A percentile compares a stretch with the other conserved stretches of the same genome.
Conservation (phyloP, 2,797 vertebrate genomes). For the Sparus aurata region DNA sequence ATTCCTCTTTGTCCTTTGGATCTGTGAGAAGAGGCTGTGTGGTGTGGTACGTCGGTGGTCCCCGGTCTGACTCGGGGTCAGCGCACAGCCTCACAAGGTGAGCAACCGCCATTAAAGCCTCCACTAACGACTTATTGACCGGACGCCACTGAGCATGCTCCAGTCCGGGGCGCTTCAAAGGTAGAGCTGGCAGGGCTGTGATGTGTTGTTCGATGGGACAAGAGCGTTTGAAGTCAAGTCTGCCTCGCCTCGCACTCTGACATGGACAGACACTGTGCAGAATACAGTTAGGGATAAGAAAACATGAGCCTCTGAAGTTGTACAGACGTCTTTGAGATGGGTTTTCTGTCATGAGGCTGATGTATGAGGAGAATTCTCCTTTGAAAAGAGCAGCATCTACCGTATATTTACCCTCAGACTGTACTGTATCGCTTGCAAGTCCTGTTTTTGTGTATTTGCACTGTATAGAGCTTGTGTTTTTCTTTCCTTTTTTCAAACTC, state of each 20-base stretch:
- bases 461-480: constrained; percentile 19
- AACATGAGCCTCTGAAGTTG: constrained; percentile 29
- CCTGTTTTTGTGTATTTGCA: constrained; percentile 29
- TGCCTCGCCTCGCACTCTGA: constrained; percentile 40
- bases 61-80: constrained; percentile 66
- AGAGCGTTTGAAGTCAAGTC: constrained; percentile 60
- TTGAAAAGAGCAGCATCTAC: constrained; percentile 9
- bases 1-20: constrained; percentile 24
- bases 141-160: constrained; percentile 74
- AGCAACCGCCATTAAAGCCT: constrained; percentile 66
- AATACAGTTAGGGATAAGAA: constrained; percentile 36
- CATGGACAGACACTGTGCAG: constrained; percentile 26
- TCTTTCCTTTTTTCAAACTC: constrained; percentile 24
- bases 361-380: background rate
- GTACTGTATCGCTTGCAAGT: constrained; percentile 8
- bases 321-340: constrained; percentile 7
- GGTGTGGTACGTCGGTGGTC: constrained; percentile 19
- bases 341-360: constrained; percentile 12
- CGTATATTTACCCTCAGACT: constrained; percentile 15
- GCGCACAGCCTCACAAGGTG: constrained; percentile 71
- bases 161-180: constrained; percentile 62
- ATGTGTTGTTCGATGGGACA: constrained; percentile 57
- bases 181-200: constrained; percentile 42
- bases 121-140: constrained; percentile 81
- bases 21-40: constrained; percentile 42